A percentile compares a stretch with the other conserved stretches of the same genome.
phyloP scores from a whole-genome alignment of 2,113 vertebrate species.

The Cyanocitta stelleri region DNA sequence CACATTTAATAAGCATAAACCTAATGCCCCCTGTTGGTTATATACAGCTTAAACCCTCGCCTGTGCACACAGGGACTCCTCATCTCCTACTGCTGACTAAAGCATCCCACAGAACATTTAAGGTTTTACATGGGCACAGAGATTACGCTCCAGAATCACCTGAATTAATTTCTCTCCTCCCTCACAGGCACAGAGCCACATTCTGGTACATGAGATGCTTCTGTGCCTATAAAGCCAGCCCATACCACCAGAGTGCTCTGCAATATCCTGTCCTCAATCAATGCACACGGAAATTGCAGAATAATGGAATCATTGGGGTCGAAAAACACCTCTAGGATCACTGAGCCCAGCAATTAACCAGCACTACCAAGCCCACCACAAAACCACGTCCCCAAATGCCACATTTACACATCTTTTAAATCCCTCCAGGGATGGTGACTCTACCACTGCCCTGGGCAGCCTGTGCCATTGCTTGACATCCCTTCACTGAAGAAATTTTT shows the following conservation, averaged over 20 bases:
- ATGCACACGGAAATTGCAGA: background rate
- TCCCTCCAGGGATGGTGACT: background rate
- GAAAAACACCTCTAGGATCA: background rate
- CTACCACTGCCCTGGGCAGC: background rate
- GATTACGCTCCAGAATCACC: background rate
- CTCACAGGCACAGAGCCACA: background rate
- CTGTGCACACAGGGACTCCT: background rate
- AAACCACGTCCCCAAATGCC: background rate
- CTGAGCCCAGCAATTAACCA: background rate
- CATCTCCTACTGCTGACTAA: background rate
- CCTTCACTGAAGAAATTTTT: background rate
- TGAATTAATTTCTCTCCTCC: background rate
- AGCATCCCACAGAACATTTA: background rate
- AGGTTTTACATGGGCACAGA: background rate
- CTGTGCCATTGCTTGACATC: background rate
- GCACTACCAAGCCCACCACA: background rate
- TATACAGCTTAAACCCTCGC: background rate
- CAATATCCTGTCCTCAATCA: background rate
- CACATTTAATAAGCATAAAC: slow-evolving; percentile 30
- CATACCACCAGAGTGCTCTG: background rate
- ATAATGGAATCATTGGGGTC: background rate
- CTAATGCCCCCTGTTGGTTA: slow-evolving; percentile 61
- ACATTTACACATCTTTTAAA: background rate
- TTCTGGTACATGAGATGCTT: fast-evolving
- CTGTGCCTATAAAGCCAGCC: background rate